Percentiles rank a stretch among this genome's conserved stretches.
These are phyloP conservation scores for Lytechinus pictus DNA, from an alignment of 35 echinoderm and acorn worm genomes.

Conservation along the genomic window DNA sequence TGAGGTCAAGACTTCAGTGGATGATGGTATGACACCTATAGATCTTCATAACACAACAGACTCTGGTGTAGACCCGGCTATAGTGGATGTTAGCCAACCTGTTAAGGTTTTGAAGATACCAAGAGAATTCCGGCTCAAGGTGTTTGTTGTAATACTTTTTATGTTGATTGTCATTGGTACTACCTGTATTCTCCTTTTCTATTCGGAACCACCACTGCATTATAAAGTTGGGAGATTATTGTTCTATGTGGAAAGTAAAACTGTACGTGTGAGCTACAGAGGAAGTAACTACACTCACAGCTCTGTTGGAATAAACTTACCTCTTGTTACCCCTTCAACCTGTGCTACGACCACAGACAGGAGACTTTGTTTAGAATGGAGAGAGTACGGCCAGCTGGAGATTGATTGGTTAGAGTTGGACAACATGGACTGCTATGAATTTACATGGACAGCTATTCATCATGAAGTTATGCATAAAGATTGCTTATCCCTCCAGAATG, in stretches of 20 bases:
- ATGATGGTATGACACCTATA: slow-evolving; percentile 30
- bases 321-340: slow-evolving; percentile 52
- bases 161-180: slow-evolving; percentile 55
- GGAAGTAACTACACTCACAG: slow-evolving; percentile 54
- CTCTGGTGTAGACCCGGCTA: slow-evolving; percentile 17
- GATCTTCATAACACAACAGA: slow-evolving; percentile 42
- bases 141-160: slow-evolving; percentile 48
- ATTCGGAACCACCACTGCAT: slow-evolving; percentile 63
- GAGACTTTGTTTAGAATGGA: slow-evolving; percentile 65
- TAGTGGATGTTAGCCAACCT: slow-evolving; percentile 62
- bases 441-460: slow-evolving; percentile 49
- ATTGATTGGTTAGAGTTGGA: slow-evolving; percentile 54
- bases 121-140: slow-evolving; percentile 62
- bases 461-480: slow-evolving; percentile 63
- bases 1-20: not conserved
- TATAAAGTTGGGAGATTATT: slow-evolving; percentile 51
- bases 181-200: slow-evolving; percentile 63
- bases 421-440: slow-evolving; percentile 59
- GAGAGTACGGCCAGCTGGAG: slow-evolving; percentile 44
- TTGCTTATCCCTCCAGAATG: slow-evolving; percentile 70
- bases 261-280: slow-evolving; percentile 42
- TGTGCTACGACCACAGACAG: slow-evolving; percentile 51
- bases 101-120: slow-evolving; percentile 59
- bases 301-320: slow-evolving; percentile 51
- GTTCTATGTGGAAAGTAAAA: slow-evolving; percentile 55